Conservation (phyloP, 2,113 vertebrate species). For the Atractosteus spatula region DNA sequence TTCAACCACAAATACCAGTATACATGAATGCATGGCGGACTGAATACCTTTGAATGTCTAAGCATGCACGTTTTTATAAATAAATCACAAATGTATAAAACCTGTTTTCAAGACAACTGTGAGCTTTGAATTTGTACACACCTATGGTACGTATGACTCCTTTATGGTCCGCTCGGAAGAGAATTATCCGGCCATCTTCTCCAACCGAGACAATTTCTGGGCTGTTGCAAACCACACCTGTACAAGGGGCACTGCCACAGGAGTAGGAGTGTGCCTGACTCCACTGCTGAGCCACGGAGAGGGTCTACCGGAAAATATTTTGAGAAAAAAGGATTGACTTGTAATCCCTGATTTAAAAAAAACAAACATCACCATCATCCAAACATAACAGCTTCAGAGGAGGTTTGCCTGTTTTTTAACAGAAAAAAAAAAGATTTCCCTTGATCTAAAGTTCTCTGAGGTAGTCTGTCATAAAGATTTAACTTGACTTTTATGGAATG, state of each 20-base stretch:
- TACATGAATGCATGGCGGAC: too few relatives aligned
- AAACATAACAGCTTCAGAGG: too few relatives aligned
- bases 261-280: slow-evolving; percentile 75
- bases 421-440: too few relatives aligned
- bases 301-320: slow-evolving; percentile 53
- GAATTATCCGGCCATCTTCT: slow-evolving; percentile 88
- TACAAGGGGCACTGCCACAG: slow-evolving; percentile 79
- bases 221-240: slow-evolving; percentile 79
- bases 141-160: slow-evolving; percentile 79
- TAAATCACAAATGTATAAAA: background rate
- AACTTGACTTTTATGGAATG: background rate
- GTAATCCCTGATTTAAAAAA: too few relatives aligned
- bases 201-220: slow-evolving; percentile 91
- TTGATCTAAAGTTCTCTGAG: too few relatives aligned
- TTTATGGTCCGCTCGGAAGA: slow-evolving; percentile 83
- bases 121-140: slow-evolving; percentile 41
- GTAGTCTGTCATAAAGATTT: too few relatives aligned
- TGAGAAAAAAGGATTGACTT: slow-evolving; percentile 18
- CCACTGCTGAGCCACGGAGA: slow-evolving; percentile 80
- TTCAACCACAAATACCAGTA: too few relatives aligned
- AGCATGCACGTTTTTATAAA: background rate
- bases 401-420: background rate
- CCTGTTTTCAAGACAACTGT: background rate
- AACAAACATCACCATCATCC: too few relatives aligned
- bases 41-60: background rate